Base-by-base conservation (phyloP, 2,888 invertebrate genomes). In the Tiliacea citrago region DNA sequence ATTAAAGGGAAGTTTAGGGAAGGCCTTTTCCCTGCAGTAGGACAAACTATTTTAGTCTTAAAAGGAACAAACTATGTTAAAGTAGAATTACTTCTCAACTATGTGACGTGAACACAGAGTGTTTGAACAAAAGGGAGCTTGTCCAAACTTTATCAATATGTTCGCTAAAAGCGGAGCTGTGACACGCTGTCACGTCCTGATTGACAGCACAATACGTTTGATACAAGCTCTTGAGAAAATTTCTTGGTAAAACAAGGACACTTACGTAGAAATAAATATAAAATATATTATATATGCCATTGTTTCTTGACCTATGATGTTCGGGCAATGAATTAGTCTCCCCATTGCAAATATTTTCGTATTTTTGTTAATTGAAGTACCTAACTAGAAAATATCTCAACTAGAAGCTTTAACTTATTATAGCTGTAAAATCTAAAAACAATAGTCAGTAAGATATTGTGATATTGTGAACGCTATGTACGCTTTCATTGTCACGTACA, bases 91-190 rank as follows among this genome's bases (percentile, higher is more conserved):
- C 62, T 69, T 67, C 16, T 10, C 6, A 74, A 68, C 42, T 51
- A 49, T 58, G 58, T 61, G 53, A 57, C 61, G 70, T 21, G 35
- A 68, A 55, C 21, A 57, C 49, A 8, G 3, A 49, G 47, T 60
- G 39, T 57, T 60, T 24, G 13, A 55, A 72, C 68, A 76, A 62
- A 61, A n/a, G 51, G 18, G 1, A 62, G 69, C 57, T 29, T 61
- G 65, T 63, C 61, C 47, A 57, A 82, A 82, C 82, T 83, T 82
- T 67, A 57, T 67, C 79, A 83, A 83, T 79, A 78, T 70, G 67
- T 66, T 29, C 60, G 63, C 9, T 53, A 51, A 49, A 77, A 55
- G 61, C 61, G 18, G 45, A 35, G 49, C 71, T 21, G 66, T 68
- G 73, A 69, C 78, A 78, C n/a, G 58, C 12, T 73, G 82, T 65